Conservation (phyloP, 2,113 vertebrate species). For the Chaetodon trifascialis region DNA sequence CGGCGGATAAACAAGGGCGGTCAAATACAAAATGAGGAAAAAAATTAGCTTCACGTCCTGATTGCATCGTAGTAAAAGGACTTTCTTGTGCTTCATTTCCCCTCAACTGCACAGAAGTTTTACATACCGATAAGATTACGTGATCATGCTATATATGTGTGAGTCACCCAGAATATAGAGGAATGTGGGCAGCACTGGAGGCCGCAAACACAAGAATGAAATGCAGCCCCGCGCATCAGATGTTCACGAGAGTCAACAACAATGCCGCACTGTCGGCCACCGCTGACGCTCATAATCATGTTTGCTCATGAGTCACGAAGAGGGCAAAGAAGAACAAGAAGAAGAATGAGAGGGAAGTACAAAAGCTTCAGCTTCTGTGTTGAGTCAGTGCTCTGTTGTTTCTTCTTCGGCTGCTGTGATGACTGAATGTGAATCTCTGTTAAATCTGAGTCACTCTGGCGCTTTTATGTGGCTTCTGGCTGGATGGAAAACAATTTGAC, state of each 20-base stretch:
- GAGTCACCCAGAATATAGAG: conserved; percentile 4
- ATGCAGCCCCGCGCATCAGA: not conserved
- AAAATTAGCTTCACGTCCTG: too few relatives aligned
- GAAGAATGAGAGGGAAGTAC: conserved; percentile 33
- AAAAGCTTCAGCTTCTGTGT: conserved; percentile 40
- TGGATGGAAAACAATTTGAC: conserved; percentile 14
- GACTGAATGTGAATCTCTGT: conserved; percentile 48
- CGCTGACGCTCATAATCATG: conserved; percentile 13
- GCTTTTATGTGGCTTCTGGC: conserved; percentile 62
- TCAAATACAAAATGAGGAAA: too few relatives aligned
- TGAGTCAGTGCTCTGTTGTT: conserved; percentile 46
- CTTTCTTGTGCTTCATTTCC: not conserved
- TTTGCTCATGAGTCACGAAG: conserved; percentile 49
- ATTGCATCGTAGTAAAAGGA: too few relatives aligned
- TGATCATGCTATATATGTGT: not conserved
- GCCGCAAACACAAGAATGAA: not conserved
- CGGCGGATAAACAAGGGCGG: too few relatives aligned
- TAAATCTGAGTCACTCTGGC: conserved; percentile 60
- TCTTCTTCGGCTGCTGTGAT: conserved; percentile 7
- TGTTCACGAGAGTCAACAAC: conserved; percentile 1
- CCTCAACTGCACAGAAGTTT: not conserved
- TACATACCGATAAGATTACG: not conserved
- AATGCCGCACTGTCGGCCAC: not conserved
- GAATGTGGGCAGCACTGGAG: conserved; percentile 6
- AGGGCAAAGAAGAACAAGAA: conserved; percentile 37